Evolutionary conservation across 2,113 vertebrate species (phyloP), one percentile per base, ranked within the genome.

Genomic region (Hypomesus transpacificus): DNA sequence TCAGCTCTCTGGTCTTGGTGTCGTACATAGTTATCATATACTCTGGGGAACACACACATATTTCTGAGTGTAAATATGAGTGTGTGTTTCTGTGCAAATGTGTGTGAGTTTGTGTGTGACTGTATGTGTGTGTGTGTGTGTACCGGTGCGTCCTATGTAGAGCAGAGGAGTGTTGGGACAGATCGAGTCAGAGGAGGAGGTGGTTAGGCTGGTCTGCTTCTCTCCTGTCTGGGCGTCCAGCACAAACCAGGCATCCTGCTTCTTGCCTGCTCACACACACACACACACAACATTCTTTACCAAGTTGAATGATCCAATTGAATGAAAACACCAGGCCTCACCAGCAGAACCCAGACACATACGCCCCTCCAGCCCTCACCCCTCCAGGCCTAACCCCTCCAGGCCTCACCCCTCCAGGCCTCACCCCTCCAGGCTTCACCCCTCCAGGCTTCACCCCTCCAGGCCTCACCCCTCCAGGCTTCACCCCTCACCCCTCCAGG

Each of bases 1-100:
- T 92, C 82, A 98, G 89, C 77, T 95, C 93, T 1, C 94, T 94
- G 0, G 93, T 87, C 83, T 94, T 95, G 0, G 95, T 97, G 88
- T 99, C 95, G 0, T 96, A 96, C 94, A 99, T 98, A 77, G 95
- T 98, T 79, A 99, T 93, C 69, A 94, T 87, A 1, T 98, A 99
- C 80, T 98, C 97, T 99, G 88, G 16, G 77, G 75, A 60, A 34
- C 22, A 24, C 60, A 16, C n/a, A 0, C 21, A 69, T 16, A 64
- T 26, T 61, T 14, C 14, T 14, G 17, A 31, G 60, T 31, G 17
- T 17, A 5, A 14, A 22, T 14, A 0, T 61, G 58, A 26, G 58
- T 24, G 58, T 56, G 14, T 1, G 17, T 53, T 14, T 26, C 2
- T 26, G 24, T 26, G 24, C 24, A 3, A 26, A 14, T 39, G 6